Conservation (phyloP, 2,113 vertebrate species). For the Apteryx mantelli region DNA sequence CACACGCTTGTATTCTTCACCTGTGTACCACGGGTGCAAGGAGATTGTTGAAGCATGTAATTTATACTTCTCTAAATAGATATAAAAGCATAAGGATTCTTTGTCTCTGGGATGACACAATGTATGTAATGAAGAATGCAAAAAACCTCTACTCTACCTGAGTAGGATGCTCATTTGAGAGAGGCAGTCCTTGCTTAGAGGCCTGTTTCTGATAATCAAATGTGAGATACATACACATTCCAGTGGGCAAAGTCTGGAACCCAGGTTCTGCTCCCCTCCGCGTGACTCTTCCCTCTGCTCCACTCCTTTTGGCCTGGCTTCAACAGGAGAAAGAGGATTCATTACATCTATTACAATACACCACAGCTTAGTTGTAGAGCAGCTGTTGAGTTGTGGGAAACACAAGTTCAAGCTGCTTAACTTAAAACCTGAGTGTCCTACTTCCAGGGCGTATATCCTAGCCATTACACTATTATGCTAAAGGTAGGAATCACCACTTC, state of each 20-base stretch:
- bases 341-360: not conserved
- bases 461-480: not conserved
- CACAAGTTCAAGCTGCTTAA: not conserved
- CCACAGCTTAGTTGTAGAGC: not conserved
- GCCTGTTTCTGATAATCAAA: not conserved
- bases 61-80: not conserved
- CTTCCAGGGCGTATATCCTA: not conserved
- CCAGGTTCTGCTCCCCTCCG: not conserved
- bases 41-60: not conserved
- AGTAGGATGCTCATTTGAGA: not conserved
- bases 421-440: not conserved
- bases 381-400: not conserved
- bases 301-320: not conserved
- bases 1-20: not conserved
- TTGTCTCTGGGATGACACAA: not conserved
- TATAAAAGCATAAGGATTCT: not conserved
- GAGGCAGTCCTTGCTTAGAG: not conserved
- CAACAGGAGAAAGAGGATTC: not conserved
- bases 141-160: not conserved
- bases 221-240: not conserved
- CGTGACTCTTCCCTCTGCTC: not conserved
- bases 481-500: not conserved
- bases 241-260: not conserved
- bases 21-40: rapidly evolving
- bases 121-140: not conserved